A percentile compares a stretch with the other conserved stretches of the same genome.
These are phyloP conservation scores for Ischnus inquisitorius DNA, from an alignment of 2,888 invertebrate genomes.

Conservation along the genomic window DNA sequence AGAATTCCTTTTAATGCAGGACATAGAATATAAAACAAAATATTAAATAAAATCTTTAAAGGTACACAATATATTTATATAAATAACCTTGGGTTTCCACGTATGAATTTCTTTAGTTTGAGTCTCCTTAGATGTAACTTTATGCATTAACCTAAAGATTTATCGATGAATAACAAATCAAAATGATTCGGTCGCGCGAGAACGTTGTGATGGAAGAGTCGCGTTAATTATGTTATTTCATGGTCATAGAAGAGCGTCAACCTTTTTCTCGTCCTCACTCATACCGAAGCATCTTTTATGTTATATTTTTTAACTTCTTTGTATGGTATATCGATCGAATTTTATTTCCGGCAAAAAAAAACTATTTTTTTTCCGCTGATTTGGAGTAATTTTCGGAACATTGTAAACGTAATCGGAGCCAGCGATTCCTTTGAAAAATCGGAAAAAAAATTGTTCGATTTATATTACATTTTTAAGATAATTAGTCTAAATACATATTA, in stretches of 20 bases:
- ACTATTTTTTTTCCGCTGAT: neutral
- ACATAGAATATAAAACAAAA: conserved; percentile 67
- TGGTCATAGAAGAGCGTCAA: neutral
- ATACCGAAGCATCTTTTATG: neutral
- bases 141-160: conserved; percentile 4
- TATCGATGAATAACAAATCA: neutral
- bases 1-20: conserved; percentile 70
- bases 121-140: conserved; percentile 51
- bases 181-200: neutral
- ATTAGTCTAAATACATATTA: conserved; percentile 34
- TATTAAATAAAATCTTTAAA: conserved; percentile 51
- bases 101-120: conserved; percentile 63
- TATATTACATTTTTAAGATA: conserved; percentile 67
- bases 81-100: conserved; percentile 32
- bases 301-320: neutral
- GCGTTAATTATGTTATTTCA: neutral
- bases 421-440: neutral
- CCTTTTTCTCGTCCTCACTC: neutral
- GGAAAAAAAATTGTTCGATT: conserved; percentile 59
- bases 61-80: conserved; percentile 17
- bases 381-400: neutral
- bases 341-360: conserved; percentile 29
- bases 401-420: neutral
- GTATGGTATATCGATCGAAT: neutral
- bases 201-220: neutral